phyloP scores from a whole-genome alignment of 2,113 vertebrate species.

The Crocuta crocuta region DNA sequence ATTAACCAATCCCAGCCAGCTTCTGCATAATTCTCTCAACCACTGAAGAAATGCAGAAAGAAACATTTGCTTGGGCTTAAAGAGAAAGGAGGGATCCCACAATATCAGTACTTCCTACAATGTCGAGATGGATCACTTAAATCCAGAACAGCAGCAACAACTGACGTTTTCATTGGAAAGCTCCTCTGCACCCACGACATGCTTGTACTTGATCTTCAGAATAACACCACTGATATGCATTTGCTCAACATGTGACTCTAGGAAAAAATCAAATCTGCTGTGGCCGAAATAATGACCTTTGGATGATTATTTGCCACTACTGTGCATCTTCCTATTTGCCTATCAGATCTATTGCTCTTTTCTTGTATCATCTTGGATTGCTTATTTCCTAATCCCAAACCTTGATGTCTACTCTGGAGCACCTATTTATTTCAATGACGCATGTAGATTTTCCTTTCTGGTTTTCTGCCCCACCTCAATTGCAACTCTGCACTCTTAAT shows the following conservation, averaged over 20 bases:
- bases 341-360: not conserved
- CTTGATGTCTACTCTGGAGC: not conserved
- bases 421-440: not conserved
- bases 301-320: not conserved
- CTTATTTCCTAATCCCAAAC: not conserved
- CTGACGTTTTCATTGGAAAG: not conserved
- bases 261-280: slow-evolving; percentile 20
- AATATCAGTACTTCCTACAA: not conserved
- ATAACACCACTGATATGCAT: not conserved
- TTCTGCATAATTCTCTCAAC: slow-evolving; percentile 69
- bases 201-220: not conserved
- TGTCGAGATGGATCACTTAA: slow-evolving; percentile 35
- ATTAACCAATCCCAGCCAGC: slow-evolving; percentile 55
- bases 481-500: not conserved
- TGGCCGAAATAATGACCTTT: not conserved
- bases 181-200: not conserved
- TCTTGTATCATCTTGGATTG: not conserved
- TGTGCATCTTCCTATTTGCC: not conserved
- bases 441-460: not conserved
- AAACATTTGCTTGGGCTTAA: not conserved
- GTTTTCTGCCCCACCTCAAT: not conserved
- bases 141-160: slow-evolving; percentile 39
- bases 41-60: slow-evolving; percentile 27
- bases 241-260: not conserved
- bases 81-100: not conserved